Evolutionary conservation across 2,113 vertebrate species (phyloP).

Genomic region (Clarias magur): DNA sequence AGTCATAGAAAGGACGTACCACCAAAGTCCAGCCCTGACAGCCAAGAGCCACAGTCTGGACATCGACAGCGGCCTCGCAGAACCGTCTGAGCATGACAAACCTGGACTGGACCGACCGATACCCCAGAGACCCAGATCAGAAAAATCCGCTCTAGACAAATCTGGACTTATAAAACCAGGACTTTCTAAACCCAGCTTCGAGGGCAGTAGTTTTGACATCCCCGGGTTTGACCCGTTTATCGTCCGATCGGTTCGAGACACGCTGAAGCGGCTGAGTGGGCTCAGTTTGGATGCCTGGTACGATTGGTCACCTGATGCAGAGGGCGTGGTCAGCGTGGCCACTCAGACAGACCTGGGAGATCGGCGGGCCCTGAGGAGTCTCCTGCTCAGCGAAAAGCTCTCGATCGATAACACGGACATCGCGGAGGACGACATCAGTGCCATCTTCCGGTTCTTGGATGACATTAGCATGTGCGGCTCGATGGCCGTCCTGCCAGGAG

Average conservation of each 20-base stretch:
- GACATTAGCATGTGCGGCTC: constrained; percentile 96
- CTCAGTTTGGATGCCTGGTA: constrained; percentile 53
- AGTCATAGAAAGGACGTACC: constrained; percentile 58
- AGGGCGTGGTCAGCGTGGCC: constrained; percentile 79
- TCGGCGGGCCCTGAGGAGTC: constrained; percentile 75
- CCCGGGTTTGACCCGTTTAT: constrained; percentile 51
- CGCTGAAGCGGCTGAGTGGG: constrained; percentile 51
- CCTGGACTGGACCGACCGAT: constrained; percentile 39
- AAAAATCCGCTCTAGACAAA: constrained; percentile 47
- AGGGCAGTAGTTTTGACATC: constrained; percentile 46
- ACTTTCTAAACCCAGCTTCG: constrained; percentile 41
- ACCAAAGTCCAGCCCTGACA: constrained; percentile 78
- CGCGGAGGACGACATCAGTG: constrained; percentile 90
- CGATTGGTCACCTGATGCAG: constrained; percentile 51
- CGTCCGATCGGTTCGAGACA: constrained; percentile 45
- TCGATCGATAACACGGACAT: constrained; percentile 90
- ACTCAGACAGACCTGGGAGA: constrained; percentile 90
- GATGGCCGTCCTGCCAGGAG: constrained; percentile 83
- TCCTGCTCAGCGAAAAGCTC: constrained; percentile 81
- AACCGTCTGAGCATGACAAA: constrained; percentile 33
- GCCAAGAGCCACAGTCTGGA: constrained; percentile 93
- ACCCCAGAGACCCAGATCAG: constrained; percentile 42
- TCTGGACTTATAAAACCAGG: constrained; percentile 41
- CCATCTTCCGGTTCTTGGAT: constrained; percentile 94
- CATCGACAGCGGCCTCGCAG: constrained; percentile 59